phyloP scores from a whole-genome alignment of 1,140 invertebrate genomes.

The Venturia canescens region DNA sequence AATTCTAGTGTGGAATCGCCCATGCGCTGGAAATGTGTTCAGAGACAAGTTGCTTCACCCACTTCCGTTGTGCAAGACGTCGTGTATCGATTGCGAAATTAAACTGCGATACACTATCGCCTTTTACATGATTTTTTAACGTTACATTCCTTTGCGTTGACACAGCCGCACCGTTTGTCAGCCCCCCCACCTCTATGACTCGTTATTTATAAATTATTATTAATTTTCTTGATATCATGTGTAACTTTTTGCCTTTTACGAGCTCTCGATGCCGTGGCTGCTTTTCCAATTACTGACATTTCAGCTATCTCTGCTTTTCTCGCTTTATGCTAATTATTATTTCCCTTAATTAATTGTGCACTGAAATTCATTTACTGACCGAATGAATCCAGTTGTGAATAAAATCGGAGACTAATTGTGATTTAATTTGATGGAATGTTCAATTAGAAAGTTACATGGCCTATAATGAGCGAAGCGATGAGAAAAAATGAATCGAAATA shows the following conservation, averaged over 20 bases:
- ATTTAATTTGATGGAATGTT: no score
- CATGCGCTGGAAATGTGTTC: neutral
- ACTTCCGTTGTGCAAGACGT: slow-evolving; percentile 20
- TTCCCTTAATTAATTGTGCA: neutral
- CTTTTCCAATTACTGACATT: neutral
- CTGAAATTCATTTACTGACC: no score
- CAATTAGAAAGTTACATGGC: no score
- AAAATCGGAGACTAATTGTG: no score
- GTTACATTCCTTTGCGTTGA: slow-evolving; percentile 26
- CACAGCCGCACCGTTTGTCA: slow-evolving; percentile 13
- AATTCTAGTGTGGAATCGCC: neutral
- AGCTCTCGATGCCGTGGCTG: neutral
- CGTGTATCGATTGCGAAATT: slow-evolving; percentile 23
- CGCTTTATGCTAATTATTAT: neutral
- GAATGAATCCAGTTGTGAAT: no score
- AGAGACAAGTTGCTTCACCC: slow-evolving; percentile 32
- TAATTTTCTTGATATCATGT: slow-evolving; percentile 7
- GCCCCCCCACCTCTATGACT: neutral
- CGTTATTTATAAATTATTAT: slow-evolving; percentile 20
- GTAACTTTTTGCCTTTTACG: neutral
- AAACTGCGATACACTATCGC: slow-evolving; percentile 12
- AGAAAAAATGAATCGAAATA: no score
- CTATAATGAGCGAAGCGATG: no score
- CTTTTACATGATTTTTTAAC: slow-evolving; percentile 24
- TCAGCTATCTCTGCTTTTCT: neutral